Conservation (phyloP, 2,888 invertebrate genomes). For the Neuroscelio doddi region DNA sequence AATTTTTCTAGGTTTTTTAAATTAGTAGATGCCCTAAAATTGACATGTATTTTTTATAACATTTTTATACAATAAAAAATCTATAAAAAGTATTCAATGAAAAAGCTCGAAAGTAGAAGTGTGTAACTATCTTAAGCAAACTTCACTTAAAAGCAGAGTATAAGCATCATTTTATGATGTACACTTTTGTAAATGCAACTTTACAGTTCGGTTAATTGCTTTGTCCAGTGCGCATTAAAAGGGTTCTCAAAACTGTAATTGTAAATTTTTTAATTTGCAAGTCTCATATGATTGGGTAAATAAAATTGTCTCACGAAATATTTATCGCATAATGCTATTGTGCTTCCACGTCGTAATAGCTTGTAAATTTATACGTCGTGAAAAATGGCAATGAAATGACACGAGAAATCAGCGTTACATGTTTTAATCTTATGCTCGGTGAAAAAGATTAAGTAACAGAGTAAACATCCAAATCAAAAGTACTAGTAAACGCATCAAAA, state of each 20-base stretch:
- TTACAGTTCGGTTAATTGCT: background rate
- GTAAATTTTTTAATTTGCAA: background rate
- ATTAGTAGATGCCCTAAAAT: too few species aligned
- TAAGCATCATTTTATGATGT: background rate
- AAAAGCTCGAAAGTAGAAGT: too few species aligned
- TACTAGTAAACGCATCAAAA: background rate
- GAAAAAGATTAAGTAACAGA: too few species aligned
- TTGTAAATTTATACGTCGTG: constrained; percentile 26
- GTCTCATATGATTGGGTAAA: constrained; percentile 3
- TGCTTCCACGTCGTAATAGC: constrained; percentile 15
- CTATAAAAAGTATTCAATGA: too few species aligned
- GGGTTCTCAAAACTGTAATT: background rate
- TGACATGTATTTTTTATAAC: too few species aligned
- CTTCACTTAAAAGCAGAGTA: too few species aligned
- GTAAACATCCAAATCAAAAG: too few species aligned
- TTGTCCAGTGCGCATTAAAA: background rate
- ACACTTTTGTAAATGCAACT: background rate
- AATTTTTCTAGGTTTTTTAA: too few species aligned
- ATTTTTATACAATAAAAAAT: too few species aligned
- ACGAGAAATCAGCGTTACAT: background rate
- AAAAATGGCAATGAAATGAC: constrained; percentile 21
- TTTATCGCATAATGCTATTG: constrained; percentile 15
- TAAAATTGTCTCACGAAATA: constrained; percentile 15
- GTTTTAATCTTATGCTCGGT: too few species aligned
- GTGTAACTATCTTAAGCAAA: too few species aligned